phyloP scores from a whole-genome alignment of 2,888 invertebrate genomes.

The Lasioglossum figueresi region DNA sequence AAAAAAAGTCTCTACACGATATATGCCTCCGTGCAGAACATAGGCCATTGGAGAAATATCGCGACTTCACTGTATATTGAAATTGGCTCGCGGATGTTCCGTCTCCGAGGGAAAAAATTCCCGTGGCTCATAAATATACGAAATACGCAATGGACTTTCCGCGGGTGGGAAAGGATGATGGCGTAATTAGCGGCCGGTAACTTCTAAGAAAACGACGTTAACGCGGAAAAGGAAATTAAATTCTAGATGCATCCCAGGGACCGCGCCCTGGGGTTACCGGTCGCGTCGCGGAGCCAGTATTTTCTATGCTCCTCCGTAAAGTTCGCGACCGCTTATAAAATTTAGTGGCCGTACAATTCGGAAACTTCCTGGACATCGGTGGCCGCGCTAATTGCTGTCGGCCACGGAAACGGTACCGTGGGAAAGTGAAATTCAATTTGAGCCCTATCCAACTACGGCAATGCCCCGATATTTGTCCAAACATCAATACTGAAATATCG shows the following conservation, averaged over 20 bases:
- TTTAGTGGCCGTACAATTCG: conserved; percentile 7
- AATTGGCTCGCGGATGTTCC: not conserved
- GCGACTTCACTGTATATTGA: no score
- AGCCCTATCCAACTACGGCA: not conserved
- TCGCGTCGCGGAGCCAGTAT: conserved; percentile 22
- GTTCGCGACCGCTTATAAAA: conserved; percentile 20
- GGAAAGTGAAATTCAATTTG: not conserved
- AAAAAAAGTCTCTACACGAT: no score
- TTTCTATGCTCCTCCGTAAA: conserved; percentile 21
- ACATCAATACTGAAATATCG: not conserved
- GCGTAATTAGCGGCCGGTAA: conserved; percentile 46
- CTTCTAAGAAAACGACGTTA: conserved; percentile 42
- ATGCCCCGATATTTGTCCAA: not conserved
- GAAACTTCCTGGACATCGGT: not conserved
- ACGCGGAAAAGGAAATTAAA: conserved; percentile 49
- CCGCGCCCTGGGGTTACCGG: conserved; percentile 17
- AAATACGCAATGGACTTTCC: conserved; percentile 3
- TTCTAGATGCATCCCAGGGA: conserved; percentile 15
- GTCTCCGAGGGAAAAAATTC: not conserved
- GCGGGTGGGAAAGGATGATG: conserved; percentile 23
- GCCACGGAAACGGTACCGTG: not conserved
- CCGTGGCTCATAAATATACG: not conserved
- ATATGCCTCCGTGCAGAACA: no score
- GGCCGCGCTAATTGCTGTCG: not conserved
- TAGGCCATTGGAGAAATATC: no score